These are phyloP conservation scores for Fragum sueziense DNA, from an alignment of 2,888 invertebrate species.

Conservation along the genomic window DNA sequence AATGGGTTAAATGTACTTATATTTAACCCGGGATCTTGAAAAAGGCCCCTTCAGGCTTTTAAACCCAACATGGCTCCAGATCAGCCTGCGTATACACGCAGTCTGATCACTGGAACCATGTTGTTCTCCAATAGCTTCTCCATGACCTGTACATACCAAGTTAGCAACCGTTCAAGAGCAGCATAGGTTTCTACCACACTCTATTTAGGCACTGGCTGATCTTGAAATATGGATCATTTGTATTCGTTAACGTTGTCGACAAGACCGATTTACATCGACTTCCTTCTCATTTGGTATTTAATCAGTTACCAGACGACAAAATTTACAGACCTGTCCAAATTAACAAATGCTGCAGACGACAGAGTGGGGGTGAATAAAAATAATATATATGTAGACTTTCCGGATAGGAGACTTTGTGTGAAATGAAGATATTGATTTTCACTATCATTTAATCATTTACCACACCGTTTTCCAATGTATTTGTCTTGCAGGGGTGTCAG, in stretches of 20 bases:
- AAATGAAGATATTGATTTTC: background rate
- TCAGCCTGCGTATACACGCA: too few relatives aligned
- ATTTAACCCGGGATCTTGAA: background rate
- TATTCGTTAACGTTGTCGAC: background rate
- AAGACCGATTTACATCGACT: background rate
- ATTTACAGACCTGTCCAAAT: too few relatives aligned
- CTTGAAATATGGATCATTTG: too few relatives aligned
- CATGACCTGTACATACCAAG: background rate
- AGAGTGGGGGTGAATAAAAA: too few relatives aligned
- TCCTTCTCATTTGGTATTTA: background rate
- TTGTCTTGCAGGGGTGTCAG: background rate
- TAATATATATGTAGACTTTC: too few relatives aligned
- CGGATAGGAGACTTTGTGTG: background rate
- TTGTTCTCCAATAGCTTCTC: too few relatives aligned
- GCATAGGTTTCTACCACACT: background rate
- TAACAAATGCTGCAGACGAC: too few relatives aligned
- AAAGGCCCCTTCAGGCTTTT: too few relatives aligned
- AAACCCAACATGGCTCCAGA: too few relatives aligned
- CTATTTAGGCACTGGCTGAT: too few relatives aligned
- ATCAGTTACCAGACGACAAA: too few relatives aligned
- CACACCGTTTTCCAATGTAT: background rate
- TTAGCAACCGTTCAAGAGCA: background rate
- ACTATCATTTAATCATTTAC: background rate
- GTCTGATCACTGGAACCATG: too few relatives aligned
- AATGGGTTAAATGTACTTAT: background rate